These are phyloP conservation scores for Griposia aprilina DNA, from an alignment of 2,888 invertebrate species.

Conservation along the genomic window DNA sequence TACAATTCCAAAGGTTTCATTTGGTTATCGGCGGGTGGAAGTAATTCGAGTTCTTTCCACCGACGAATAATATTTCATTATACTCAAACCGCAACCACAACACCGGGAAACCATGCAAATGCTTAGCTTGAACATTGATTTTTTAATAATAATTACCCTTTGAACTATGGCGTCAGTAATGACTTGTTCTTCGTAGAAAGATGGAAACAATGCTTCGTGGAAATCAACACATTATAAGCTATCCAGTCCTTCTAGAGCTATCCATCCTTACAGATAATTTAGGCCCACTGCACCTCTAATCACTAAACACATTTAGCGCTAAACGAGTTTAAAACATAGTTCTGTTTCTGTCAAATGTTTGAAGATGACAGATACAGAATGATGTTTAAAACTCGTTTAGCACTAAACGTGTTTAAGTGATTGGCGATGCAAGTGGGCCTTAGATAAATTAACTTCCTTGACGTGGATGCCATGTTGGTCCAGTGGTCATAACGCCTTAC, in stretches of 20 bases:
- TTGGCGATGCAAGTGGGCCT: too few species aligned
- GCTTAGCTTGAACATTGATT: constrained; percentile 71
- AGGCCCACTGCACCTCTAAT: too few species aligned
- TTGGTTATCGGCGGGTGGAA: constrained; percentile 61
- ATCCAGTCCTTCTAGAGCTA: too few species aligned
- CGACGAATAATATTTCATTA: constrained; percentile 76
- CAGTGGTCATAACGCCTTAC: not conserved
- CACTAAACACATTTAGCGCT: too few species aligned
- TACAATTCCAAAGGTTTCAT: constrained; percentile 70
- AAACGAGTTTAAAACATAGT: too few species aligned
- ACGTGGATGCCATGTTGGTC: too few species aligned
- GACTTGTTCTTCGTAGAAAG: constrained; percentile 14
- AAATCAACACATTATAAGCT: not conserved
- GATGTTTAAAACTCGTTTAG: too few species aligned
- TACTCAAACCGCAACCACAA: constrained; percentile 75
- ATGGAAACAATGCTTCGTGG: not conserved
- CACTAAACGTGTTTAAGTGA: too few species aligned
- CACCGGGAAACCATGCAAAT: constrained; percentile 75
- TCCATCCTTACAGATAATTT: too few species aligned
- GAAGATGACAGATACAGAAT: too few species aligned
- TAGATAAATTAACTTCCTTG: too few species aligned
- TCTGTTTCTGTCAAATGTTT: too few species aligned
- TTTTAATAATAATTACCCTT: constrained; percentile 61
- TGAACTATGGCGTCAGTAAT: constrained; percentile 45
- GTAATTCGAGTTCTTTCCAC: constrained; percentile 72